Evolutionary conservation across 1,140 invertebrate genomes (phyloP).

Genomic region (Pseudomyrmex gracilis): DNA sequence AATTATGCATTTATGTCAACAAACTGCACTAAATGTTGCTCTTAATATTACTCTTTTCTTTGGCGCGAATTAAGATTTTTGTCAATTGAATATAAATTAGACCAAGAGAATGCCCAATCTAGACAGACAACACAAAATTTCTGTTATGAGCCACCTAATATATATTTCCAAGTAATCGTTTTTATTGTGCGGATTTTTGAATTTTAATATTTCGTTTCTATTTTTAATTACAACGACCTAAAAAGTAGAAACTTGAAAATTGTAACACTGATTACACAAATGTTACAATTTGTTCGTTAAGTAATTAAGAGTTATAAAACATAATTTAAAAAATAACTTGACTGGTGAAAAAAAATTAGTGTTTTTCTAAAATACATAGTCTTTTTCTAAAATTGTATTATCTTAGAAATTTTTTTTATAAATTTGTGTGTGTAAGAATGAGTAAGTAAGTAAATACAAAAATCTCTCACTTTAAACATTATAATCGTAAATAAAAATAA

Average conservation of each 20-base stretch:
- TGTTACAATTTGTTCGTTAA: too few relatives aligned
- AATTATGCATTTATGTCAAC: conserved; percentile 54
- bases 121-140: conserved; percentile 24
- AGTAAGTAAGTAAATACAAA: not conserved
- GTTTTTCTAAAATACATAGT: too few relatives aligned
- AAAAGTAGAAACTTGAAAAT: too few relatives aligned
- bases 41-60: conserved; percentile 36
- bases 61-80: not conserved
- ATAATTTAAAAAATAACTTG: too few relatives aligned
- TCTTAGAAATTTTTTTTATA: too few relatives aligned
- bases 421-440: too few relatives aligned
- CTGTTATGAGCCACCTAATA: not conserved
- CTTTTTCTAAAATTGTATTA: too few relatives aligned
- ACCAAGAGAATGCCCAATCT: conserved; percentile 83
- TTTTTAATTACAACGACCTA: too few relatives aligned
- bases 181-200: conserved; percentile 5
- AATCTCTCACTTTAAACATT: not conserved
- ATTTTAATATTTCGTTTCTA: not conserved
- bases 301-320: too few relatives aligned
- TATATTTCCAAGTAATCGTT: not conserved
- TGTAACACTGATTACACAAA: too few relatives aligned
- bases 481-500: not conserved
- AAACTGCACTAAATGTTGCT: conserved; percentile 56
- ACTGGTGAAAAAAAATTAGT: too few relatives aligned
- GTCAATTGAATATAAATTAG: conserved; percentile 64